These are phyloP conservation scores for Drosophila trapezifrons DNA, from an alignment of 1,140 invertebrate species.

Conservation along the genomic window DNA sequence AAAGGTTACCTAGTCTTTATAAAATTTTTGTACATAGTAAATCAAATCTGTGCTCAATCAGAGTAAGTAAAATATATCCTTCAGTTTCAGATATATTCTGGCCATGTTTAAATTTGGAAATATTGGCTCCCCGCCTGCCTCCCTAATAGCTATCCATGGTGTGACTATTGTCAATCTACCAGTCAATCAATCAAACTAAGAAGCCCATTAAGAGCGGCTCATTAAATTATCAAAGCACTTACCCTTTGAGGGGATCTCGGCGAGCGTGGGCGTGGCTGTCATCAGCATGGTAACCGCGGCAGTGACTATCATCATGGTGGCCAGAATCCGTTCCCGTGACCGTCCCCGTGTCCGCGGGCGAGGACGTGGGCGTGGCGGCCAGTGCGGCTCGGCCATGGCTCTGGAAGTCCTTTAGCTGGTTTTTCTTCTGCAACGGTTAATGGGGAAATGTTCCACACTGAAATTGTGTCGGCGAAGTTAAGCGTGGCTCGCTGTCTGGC, in stretches of 20 bases:
- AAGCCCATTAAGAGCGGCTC: constrained; percentile 57
- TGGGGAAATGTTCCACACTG: constrained; percentile 31
- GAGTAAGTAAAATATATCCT: background rate
- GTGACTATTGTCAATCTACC: background rate
- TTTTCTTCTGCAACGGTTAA: constrained; percentile 47
- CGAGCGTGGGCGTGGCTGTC: constrained; percentile 60
- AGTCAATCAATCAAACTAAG: constrained; percentile 54
- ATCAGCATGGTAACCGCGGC: constrained; percentile 60
- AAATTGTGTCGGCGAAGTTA: constrained; percentile 11
- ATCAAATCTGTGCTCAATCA: too few species aligned
- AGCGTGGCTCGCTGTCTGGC: constrained; percentile 9
- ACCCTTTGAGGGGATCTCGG: constrained; percentile 78
- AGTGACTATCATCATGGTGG: constrained; percentile 57
- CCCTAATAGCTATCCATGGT: too few species aligned
- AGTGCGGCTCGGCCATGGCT: constrained; percentile 15
- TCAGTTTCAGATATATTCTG: background rate
- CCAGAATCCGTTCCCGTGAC: constrained; percentile 33
- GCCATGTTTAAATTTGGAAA: background rate
- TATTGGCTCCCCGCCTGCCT: background rate
- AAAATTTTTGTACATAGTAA: too few species aligned
- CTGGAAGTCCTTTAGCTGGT: constrained; percentile 31
- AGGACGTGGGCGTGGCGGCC: constrained; percentile 16
- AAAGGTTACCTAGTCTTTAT: background rate
- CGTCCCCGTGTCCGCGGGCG: constrained; percentile 14
- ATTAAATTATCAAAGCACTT: constrained; percentile 81